Evolutionary conservation across 2,797 vertebrate species (phyloP), one percentile per base, ranked within the genome.

Genomic region (Argentina silus): DNA sequence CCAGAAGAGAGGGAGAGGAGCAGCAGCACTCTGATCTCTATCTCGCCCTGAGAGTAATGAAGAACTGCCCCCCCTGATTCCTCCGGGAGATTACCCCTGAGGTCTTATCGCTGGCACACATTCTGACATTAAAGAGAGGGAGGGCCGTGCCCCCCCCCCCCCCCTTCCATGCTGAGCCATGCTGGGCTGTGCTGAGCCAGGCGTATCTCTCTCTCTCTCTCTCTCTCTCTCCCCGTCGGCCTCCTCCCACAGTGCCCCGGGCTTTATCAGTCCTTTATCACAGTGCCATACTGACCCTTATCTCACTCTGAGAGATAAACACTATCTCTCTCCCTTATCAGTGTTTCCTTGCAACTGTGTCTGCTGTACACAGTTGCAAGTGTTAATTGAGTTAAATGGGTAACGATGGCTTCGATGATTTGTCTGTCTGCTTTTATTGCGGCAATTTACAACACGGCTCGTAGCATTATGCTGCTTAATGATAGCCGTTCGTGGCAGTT

Each of bases 311-410:
- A 59, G 71, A 71, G 6, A 70, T 61, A 78, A 79, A 64, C 56
- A 14, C 75, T 70, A 70, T 69, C 79, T 72, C 64, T 19, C 44
- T 21, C 70, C 72, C 76, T 76, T 59, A 60, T 56, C 69, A 55
- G 9, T 72, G 42, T 51, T 5, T 42, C 64, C 21, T 2, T 67
- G 27, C 27, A 36, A 6, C 15, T 48, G 15, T 60, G 10, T 43
- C 9, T 14, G 72, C 78, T 81, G 15, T n/a, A n/a, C n/a, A n/a
- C n/a, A n/a, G n/a, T n/a, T n/a, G n/a, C n/a, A n/a, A n/a, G n/a
- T 80, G 80, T 90, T 91, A 90, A 90, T 89, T 89, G 91, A 91
- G 83, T 89, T 89, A 90, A 92, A 91, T 91, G 90, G 88, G 89
- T 90, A 84, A 87, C 77, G 88, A 87, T 89, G 90, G 88, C 87